phyloP scores from a whole-genome alignment of 2,113 vertebrate genomes.

The Excalfactoria chinensis region DNA sequence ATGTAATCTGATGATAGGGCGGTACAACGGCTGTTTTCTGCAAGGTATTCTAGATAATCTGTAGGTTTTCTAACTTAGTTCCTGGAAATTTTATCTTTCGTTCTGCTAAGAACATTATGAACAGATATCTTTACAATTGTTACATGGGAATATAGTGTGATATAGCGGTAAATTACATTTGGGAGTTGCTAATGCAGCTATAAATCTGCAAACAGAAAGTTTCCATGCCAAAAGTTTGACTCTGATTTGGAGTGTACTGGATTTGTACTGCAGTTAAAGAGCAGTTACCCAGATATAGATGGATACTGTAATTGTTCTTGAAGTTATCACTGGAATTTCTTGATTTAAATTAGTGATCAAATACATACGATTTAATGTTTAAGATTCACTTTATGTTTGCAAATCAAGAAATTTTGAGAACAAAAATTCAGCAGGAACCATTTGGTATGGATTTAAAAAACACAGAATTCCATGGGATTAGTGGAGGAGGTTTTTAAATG shows the following conservation, averaged over 20 bases:
- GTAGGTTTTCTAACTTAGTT: slow-evolving; percentile 10
- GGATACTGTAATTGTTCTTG: not conserved
- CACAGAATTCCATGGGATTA: not conserved
- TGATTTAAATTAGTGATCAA: not conserved
- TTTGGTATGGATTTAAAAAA: not conserved
- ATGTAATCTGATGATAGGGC: not conserved
- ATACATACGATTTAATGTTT: not conserved
- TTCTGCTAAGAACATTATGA: not conserved
- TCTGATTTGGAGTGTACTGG: not conserved
- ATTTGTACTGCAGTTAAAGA: not conserved
- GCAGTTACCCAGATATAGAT: not conserved
- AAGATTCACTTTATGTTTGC: not conserved
- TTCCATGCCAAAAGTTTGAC: not conserved
- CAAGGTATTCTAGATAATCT: not conserved
- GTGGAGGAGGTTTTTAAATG: not conserved
- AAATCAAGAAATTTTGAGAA: not conserved
- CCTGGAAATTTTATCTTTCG: slow-evolving; percentile 21
- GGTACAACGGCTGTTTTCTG: slow-evolving; percentile 10
- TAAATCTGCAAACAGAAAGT: slow-evolving; percentile 25
- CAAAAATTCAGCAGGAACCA: not conserved
- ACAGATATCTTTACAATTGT: not conserved
- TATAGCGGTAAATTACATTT: slow-evolving; percentile 4
- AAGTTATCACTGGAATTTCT: not conserved
- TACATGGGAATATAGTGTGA: not conserved
- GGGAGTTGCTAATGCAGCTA: not conserved